These are phyloP conservation scores for Volucella inanis DNA, from an alignment of 2,888 invertebrate species.

Conservation along the genomic window DNA sequence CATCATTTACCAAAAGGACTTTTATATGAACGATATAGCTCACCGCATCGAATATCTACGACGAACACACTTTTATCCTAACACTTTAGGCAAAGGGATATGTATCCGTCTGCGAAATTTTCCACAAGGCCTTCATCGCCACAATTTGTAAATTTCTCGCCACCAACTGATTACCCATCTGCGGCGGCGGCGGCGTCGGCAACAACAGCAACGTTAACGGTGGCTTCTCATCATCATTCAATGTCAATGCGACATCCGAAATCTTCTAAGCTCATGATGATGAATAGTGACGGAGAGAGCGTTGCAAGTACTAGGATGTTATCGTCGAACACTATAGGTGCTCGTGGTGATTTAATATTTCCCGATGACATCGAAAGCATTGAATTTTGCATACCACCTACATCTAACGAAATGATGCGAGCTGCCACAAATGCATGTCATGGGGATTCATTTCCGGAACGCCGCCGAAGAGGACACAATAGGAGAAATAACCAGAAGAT, in stretches of 20 bases:
- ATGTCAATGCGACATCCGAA: constrained; percentile 79
- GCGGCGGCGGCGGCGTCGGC: constrained; percentile 77
- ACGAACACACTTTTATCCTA: constrained; percentile 42
- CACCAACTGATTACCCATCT: constrained; percentile 89
- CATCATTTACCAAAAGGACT: constrained; percentile 16
- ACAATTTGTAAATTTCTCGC: constrained; percentile 88
- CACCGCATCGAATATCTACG: not conserved
- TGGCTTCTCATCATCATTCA: constrained; percentile 77
- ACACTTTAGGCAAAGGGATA: constrained; percentile 71
- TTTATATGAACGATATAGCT: constrained; percentile 16
- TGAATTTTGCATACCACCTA: constrained; percentile 81
- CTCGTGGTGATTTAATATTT: constrained; percentile 80
- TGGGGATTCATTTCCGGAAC: constrained; percentile 80
- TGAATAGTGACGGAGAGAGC: constrained; percentile 63
- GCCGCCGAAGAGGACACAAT: constrained; percentile 80
- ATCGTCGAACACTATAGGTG: constrained; percentile 77
- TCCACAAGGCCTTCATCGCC: constrained; percentile 83
- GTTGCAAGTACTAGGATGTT: constrained; percentile 76
- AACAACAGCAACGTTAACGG: constrained; percentile 73
- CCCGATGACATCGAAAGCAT: constrained; percentile 82
- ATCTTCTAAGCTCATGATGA: constrained; percentile 74
- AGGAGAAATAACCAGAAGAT: constrained; percentile 82
- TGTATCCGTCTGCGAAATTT: constrained; percentile 82
- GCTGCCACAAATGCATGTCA: constrained; percentile 78
- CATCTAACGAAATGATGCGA: constrained; percentile 75